Evolutionary conservation across 23 tunicate genomes (phyloP), one percentile per base, ranked within the genome.

Genomic region (Pegea sp.): DNA sequence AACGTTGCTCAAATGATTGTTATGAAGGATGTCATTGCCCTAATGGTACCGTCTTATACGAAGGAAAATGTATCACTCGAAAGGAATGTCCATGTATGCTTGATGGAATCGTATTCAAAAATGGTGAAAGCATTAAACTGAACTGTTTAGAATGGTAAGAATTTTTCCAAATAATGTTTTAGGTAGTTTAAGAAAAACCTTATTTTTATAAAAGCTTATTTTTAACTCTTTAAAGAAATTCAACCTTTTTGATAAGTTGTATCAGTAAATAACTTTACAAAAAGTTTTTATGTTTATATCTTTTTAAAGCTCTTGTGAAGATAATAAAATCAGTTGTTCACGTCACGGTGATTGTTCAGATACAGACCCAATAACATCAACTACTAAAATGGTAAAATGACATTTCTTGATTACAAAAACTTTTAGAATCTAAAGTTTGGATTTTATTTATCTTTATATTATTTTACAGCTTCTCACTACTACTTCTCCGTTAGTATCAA

Each of bases 1-100:
- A 72, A 44, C 70, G 75, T 0, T 84, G 81, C 63, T 30, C 71
- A 3, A 52, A 52, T 38, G 67, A 67, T 6, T 84, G 95, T 34
- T 77, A 69, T 11, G 95, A 84, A 33, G 95, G 95, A 11, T 84
- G 95, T 58, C 95, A 84, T 64, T 84, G 95, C 59, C 71, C 62
- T 24, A 67, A 72, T 42, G 95, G 95, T 19, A 84, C 95, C 6
- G 81, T 84, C 1, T 29, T 66, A 6, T 72, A 84, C 29, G 71
- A 84, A 11, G 95, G 95, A 23, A 43, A 50, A 38, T 84, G 95
- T 34, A 73, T 84, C 30, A 71, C 63, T 57, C 34, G 81, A 31
- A 56, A 57, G 63, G 73, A 73, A 27, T 84, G 95, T 46, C 95
- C 95, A 1, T 84, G 95, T 65, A 63, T 43, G 4, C 59, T 84